A percentile compares a stretch with the other conserved stretches of the same genome.
These are phyloP conservation scores for Neogale vison DNA, from an alignment of 2,113 vertebrate species.

Conservation along the genomic window DNA sequence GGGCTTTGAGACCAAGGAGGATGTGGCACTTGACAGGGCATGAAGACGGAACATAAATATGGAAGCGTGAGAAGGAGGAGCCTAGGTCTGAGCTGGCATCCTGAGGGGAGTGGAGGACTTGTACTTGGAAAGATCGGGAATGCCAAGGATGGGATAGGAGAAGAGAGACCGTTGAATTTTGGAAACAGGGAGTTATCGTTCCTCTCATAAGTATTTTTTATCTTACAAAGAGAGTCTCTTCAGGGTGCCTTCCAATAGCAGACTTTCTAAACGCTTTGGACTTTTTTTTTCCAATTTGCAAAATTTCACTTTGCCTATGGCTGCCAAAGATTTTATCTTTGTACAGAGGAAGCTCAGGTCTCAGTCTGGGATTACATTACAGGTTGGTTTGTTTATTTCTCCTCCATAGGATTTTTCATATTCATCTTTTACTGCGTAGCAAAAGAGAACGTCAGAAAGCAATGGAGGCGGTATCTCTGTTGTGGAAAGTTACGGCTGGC, in stretches of 20 bases:
- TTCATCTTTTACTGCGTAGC: slow-evolving; percentile 96
- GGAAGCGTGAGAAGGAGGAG: background rate
- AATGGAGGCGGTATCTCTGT: slow-evolving; percentile 95
- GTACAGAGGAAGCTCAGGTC: slow-evolving; percentile 25
- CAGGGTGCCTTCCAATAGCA: background rate
- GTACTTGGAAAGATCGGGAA: background rate
- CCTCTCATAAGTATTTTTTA: background rate
- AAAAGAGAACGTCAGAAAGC: slow-evolving; percentile 94
- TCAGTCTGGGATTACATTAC: slow-evolving; percentile 36
- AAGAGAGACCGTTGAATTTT: background rate
- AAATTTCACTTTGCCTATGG: slow-evolving; percentile 23
- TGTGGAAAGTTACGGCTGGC: slow-evolving; percentile 93
- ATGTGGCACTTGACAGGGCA: background rate
- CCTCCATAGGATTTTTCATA: slow-evolving; percentile 92
- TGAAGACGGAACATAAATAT: background rate
- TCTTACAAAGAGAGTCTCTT: background rate
- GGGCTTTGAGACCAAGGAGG: background rate
- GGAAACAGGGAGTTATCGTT: slow-evolving; percentile 21
- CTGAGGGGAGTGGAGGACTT: background rate
- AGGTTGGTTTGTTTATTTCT: background rate
- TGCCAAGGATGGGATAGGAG: background rate
- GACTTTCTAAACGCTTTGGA: slow-evolving; percentile 21
- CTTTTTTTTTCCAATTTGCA: background rate
- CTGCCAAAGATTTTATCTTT: slow-evolving; percentile 42
- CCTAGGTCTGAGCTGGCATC: background rate